Evolutionary conservation across 2,113 vertebrate genomes (phyloP), one percentile per base, ranked within the genome.

Genomic region (Bombycilla garrulus): DNA sequence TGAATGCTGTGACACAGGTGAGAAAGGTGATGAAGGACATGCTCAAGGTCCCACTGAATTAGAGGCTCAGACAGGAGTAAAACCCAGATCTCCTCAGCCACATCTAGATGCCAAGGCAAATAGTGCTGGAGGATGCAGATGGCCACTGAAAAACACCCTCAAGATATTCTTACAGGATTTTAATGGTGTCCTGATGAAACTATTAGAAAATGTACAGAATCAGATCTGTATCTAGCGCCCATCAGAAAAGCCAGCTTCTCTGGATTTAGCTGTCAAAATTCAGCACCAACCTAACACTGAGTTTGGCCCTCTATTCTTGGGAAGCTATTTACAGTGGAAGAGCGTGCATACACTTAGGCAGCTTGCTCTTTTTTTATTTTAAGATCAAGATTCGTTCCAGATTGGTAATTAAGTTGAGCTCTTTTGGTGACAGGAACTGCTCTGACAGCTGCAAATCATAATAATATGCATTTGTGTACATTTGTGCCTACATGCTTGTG

Each of bases 371-470:
- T 77, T 79, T 93, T 72, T 71, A 78, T 90, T 93, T 94, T 86
- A 82, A 80, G 74, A 80, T 56, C 6, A 1, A 86, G 50, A 96
- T 94, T 91, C 0, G 0, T 94, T 96, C 90, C 92, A 95, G 84
- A 95, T 69, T 93, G 64, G 62, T 83, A 85, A 94, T 95, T 93
- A 77, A 95, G 42, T 95, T 91, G 85, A 91, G 70, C 65, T 81
- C 66, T 82, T 96, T 85, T 0, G 0, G 29, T 73, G 78, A 91
- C 33, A 97, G 85, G 81, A 97, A 90, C 54, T 73, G 38, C 67
- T 94, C 84, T 80, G 64, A 77, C 87, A 88, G 81, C 67, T 95
- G 87, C 47, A 97, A 91, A 93, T 90, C 90, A 86, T 90, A 86
- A 88, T 88, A 86, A 73, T 38, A 36, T 28, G 10, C 23, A 72